A percentile compares a stretch with the other conserved stretches of the same genome.
phyloP scores from a whole-genome alignment of 2,888 invertebrate genomes.

The Pherbina coryleti region DNA sequence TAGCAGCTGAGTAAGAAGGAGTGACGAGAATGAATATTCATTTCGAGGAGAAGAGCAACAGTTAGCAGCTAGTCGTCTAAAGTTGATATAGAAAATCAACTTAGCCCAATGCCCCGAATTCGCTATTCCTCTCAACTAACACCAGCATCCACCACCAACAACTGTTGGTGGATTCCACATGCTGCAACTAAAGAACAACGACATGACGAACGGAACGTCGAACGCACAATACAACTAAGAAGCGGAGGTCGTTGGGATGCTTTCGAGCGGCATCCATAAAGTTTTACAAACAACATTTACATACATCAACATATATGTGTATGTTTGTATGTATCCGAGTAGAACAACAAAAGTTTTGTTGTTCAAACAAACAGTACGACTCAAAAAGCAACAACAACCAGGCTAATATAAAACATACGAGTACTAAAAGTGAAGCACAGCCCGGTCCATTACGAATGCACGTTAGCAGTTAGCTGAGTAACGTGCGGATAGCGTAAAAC shows the following conservation, averaged over 20 bases:
- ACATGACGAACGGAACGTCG: too few relatives aligned
- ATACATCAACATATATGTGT: not conserved
- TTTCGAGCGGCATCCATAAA: too few relatives aligned
- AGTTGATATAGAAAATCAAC: constrained; percentile 46
- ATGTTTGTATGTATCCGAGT: not conserved
- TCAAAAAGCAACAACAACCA: constrained; percentile 38
- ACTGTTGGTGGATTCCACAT: too few relatives aligned
- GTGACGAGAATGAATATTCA: constrained; percentile 9
- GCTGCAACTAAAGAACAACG: too few relatives aligned
- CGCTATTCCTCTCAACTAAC: constrained; percentile 33
- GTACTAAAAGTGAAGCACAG: not conserved
- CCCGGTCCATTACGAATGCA: too few relatives aligned
- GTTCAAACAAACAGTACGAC: constrained; percentile 45
- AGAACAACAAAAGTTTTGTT: constrained; percentile 48
- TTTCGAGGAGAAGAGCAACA: constrained; percentile 34
- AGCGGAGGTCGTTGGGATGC: too few relatives aligned
- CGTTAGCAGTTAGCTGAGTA: not conserved
- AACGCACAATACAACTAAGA: too few relatives aligned
- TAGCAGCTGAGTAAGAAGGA: constrained; percentile 13
- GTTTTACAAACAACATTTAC: not conserved
- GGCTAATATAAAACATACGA: constrained; percentile 35
- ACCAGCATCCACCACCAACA: too few relatives aligned
- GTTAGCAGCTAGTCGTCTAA: constrained; percentile 35
- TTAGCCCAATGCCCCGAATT: constrained; percentile 54
- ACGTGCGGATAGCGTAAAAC: not conserved